Evolutionary conservation across 2,797 vertebrate species (phyloP).

Genomic region (Pampus argenteus): DNA sequence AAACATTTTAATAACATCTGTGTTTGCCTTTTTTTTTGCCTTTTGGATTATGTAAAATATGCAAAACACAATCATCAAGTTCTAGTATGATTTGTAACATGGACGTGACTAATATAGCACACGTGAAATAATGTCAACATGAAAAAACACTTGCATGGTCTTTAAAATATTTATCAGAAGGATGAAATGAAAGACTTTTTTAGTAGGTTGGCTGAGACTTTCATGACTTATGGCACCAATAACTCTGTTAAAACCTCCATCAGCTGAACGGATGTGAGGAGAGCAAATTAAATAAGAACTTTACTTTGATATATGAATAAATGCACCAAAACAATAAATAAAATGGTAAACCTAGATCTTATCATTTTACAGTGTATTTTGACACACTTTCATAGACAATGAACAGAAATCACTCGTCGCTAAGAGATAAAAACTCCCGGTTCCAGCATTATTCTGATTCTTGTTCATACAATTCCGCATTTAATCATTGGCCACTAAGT

Average conservation of each 20-base stretch:
- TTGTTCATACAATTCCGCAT: conserved; percentile 34
- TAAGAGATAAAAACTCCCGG: conserved; percentile 34
- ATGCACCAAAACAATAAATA: conserved; percentile 61
- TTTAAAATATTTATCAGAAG: conserved; percentile 2
- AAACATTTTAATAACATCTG: not conserved
- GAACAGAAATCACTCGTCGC: conserved; percentile 34
- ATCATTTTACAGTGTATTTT: conserved; percentile 62
- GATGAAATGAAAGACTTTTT: conserved; percentile 8
- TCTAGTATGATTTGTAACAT: not conserved
- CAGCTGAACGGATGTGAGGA: not conserved
- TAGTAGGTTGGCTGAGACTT: not conserved
- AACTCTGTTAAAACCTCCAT: conserved; percentile 23
- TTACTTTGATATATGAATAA: conserved; percentile 15
- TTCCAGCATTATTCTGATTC: conserved; percentile 27
- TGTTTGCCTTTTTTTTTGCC: not conserved
- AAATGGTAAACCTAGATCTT: conserved; percentile 36
- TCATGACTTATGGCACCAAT: conserved; percentile 51
- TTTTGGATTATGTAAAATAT: not conserved
- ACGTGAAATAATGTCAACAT: not conserved
- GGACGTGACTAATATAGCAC: not conserved
- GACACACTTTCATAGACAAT: conserved; percentile 32
- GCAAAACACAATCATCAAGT: not conserved
- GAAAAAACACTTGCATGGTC: conserved; percentile 8
- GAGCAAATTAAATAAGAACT: conserved; percentile 2
- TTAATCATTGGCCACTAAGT: conserved; percentile 33